Base-by-base conservation (phyloP, 2,888 invertebrate species). In the Entomobrya multifasciata region DNA sequence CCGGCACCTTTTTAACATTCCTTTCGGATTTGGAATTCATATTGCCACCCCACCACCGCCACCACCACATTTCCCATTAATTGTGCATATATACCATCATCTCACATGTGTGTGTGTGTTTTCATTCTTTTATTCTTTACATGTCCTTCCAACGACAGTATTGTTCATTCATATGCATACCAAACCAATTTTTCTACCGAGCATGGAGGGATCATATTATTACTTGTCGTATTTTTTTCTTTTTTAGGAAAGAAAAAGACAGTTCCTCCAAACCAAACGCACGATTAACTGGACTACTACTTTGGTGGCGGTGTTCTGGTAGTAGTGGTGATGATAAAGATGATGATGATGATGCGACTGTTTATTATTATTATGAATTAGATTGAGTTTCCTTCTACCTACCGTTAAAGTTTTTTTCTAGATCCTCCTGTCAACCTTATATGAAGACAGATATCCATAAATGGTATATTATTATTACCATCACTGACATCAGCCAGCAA, bases 361-460 rank as follows among this genome's bases (percentile, higher is more conserved):
- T 79, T 62, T 65, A 55, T 36, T 55, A 52, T 77, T 74, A 72
- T 62, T 74, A 83, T 76, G 84, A 84, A 77, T 77, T 84, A 67
- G 77, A 77, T 84, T 77, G 83, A 44, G n/a, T 82, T 72, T n/a
- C n/a, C n/a, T n/a, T n/a, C n/a, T n/a, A n/a, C n/a, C n/a, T n/a
- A n/a, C 36, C 44, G 70, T 44, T 22, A 44, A 74, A 74, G 74
- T 41, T 57, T 57, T 77, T 27, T 77, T 49, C 41, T 41, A 85
- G 77, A 85, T 85, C 85, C 78, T 84, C 78, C 85, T 85, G 85
- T 85, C 85, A 85, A 85, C 85, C 85, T 70, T 85, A 85, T 72
- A 85, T 85, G 85, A 85, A 85, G 85, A 85, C 78, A 85, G 85
- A 85, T 85, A 85, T 78, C 85, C 85, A 85, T 78, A 85, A 85